Base-by-base conservation (phyloP, 2,888 invertebrate species). In the Meloe dianella region DNA sequence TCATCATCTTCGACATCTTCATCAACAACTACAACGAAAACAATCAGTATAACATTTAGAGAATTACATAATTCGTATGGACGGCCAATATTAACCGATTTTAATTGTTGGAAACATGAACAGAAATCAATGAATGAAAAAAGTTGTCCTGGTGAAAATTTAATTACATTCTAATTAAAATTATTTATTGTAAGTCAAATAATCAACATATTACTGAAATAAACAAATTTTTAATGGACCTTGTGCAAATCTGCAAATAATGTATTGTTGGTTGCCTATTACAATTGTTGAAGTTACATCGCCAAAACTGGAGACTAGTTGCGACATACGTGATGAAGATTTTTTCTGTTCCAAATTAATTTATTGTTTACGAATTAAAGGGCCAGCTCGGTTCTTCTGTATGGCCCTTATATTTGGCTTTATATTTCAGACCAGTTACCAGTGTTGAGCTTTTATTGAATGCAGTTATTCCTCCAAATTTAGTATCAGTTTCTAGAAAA, bases 401-500 rank as follows among this genome's bases (percentile, higher is more conserved):
- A 78, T 89, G 89, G 0, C 93, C 93, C 71, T 87, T 87, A 82
- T 95, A 97, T 83, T 94, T 96, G 78, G 91, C 90, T 74, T 90
- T 91, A 73, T 91, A 87, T 80, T 92, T 94, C 3, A 97, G 81
- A 32, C 96, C 94, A 0, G 93, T 89, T 0, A 97, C 94, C 63
- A 95, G 84, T 0, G 94, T 95, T 1, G 95, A 94, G 78, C 91
- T 91, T 77, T 90, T 89, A 1, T 96, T 95, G 81, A 91, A 97
- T 0, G 95, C 97, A 29, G 93, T 91, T 74, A 90, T 82, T 9
- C 97, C 97, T 71, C 87, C 86, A 80, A 93, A 92, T 81, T 85
- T 85, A 0, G 88, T 88, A 77, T 93, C 93, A 0, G 89, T 90
- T 20, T 91, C 91, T 87, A 80, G 65, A 82, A 78, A 66, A 27